phyloP scores from a whole-genome alignment of 2,797 vertebrate genomes.

The Adrianichthys oophorus region DNA sequence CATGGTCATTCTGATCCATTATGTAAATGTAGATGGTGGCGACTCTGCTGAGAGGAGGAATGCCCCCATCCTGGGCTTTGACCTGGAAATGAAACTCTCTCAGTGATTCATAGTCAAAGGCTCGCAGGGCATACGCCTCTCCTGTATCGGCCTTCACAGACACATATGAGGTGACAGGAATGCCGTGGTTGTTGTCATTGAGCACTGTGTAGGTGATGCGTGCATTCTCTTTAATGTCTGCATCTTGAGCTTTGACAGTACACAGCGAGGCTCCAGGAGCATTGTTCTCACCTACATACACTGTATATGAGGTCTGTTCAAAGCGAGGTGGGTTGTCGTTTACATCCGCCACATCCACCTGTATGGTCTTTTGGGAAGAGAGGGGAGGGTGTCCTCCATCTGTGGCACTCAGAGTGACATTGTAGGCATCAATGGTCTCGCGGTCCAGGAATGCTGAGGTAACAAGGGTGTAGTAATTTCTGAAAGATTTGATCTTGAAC shows the following conservation, averaged over 20 bases:
- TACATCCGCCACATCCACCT: conserved; percentile 91
- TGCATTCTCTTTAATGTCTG: conserved; percentile 90
- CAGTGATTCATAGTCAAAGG: conserved; percentile 95
- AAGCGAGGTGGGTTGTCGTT: conserved; percentile 96
- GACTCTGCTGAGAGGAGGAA: conserved; percentile 89
- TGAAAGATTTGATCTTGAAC: conserved; percentile 93
- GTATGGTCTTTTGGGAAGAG: conserved; percentile 90
- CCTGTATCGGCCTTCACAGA: conserved; percentile 91
- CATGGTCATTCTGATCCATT: conserved; percentile 92
- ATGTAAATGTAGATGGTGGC: conserved; percentile 91
- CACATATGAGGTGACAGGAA: conserved; percentile 90
- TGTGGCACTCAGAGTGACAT: conserved; percentile 91
- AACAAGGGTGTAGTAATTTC: conserved; percentile 94
- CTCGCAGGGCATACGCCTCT: conserved; percentile 89
- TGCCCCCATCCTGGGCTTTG: conserved; percentile 92
- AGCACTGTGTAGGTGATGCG: conserved; percentile 92
- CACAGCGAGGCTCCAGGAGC: conserved; percentile 86
- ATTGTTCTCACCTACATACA: conserved; percentile 94
- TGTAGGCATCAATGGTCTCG: conserved; percentile 90
- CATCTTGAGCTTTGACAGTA: conserved; percentile 90
- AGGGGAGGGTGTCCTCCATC: conserved; percentile 90
- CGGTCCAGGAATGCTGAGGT: conserved; percentile 92
- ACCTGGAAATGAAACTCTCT: conserved; percentile 94
- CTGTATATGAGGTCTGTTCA: conserved; percentile 87
- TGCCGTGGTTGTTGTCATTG: conserved; percentile 91